Base-by-base conservation (phyloP, 2,113 vertebrate genomes). In the Electrona antarctica region DNA sequence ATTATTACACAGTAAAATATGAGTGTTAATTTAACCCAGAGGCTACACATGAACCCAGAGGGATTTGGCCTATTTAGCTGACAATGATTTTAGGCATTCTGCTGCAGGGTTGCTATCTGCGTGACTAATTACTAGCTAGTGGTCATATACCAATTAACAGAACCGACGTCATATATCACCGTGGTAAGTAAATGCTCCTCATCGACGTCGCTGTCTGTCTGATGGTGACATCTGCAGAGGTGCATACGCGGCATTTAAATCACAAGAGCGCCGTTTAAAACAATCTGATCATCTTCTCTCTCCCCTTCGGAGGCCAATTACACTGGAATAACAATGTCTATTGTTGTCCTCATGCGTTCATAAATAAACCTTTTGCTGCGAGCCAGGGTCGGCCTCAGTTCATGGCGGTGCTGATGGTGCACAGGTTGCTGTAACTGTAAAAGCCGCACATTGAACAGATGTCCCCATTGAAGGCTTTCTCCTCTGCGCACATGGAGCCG, bases 391-490 rank as follows among this genome's bases (percentile, higher is more conserved):
- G 81, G 63, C 71, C 54, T 64, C 58, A 64, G 84, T 83, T 92
- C 89, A 92, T 82, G 33, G 76, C 91, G 93, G 93, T 92, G 93
- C 3, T 41, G 33, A 41, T 41, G 33, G 33, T 57, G 92, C 12
- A 88, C 94, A 95, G 95, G 96, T 96, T 95, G 93, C 93, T 93
- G 94, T 95, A 95, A 95, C 95, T 94, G 92, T 92, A 93, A 41
- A 41, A 89, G 93, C 95, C 94, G 89, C 94, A 21, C 21, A 85
- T 86, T 92, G 96, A 97, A 95, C 97, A 98, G 97, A 98, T 98
- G 97, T 97, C 96, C 95, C 93, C 92, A 95, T 96, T 97, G 94
- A 96, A 94, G 90, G 90, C 94, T 91, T 93, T 95, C 94, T 95
- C 95, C 95, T 95, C 93, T 93, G 92, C 95, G 94, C 95, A 93